Conservation (phyloP, 2,888 invertebrate species). For the Hydriomena furcata region DNA sequence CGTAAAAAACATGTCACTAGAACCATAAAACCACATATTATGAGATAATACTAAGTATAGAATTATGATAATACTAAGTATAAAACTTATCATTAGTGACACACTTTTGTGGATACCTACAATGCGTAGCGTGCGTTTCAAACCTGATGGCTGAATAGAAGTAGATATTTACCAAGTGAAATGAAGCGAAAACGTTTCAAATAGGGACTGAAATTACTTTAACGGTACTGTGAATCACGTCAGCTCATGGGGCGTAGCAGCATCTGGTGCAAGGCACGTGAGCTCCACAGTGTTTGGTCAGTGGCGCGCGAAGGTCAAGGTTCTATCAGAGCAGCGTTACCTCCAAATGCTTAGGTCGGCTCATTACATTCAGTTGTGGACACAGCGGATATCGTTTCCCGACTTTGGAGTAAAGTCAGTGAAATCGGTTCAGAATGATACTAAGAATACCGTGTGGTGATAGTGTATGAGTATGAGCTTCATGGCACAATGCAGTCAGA, state of each 20-base stretch:
- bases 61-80: conserved; percentile 11
- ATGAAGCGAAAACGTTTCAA: conserved; percentile 34
- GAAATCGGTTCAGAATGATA: conserved; percentile 53
- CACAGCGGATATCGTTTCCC: conserved; percentile 52
- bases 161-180: conserved; percentile 21
- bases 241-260: conserved; percentile 54
- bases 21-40: too few species aligned
- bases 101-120: conserved; percentile 9
- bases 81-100: conserved; percentile 15
- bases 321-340: conserved; percentile 54
- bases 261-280: conserved; percentile 66
- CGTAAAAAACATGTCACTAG: not conserved
- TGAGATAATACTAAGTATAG: too few species aligned
- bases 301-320: conserved; percentile 78
- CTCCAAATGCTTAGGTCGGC: conserved; percentile 35
- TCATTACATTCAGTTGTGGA: conserved; percentile 42
- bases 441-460: conserved; percentile 40
- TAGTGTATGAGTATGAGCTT: conserved; percentile 25
- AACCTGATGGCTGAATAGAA: conserved; percentile 13
- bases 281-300: conserved; percentile 67
- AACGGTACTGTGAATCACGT: conserved; percentile 47
- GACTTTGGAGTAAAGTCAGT: conserved; percentile 65
- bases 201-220: conserved; percentile 32
- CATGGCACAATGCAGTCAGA: conserved; percentile 50
- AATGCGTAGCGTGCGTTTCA: conserved; percentile 1